phyloP scores from a whole-genome alignment of 2,113 vertebrate genomes.

The Cryptomyrus ogoouensis region DNA sequence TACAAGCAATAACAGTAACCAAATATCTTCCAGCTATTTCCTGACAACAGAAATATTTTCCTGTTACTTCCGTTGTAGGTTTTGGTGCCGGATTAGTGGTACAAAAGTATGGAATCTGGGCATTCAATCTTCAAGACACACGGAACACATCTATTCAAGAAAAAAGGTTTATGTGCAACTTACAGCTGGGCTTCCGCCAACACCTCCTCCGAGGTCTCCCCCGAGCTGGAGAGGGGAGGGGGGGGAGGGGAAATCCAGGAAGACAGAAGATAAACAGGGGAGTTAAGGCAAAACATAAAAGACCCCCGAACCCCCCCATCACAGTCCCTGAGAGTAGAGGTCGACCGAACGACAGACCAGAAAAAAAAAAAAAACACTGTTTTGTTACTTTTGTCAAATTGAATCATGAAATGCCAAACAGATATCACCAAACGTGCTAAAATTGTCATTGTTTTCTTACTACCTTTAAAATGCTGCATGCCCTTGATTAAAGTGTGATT shows the following conservation, averaged over 20 bases:
- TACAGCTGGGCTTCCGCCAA: slow-evolving; percentile 99
- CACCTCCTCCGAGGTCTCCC: slow-evolving; percentile 98
- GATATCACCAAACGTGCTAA: background rate
- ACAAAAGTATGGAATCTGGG: background rate
- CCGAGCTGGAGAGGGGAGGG: slow-evolving; percentile 80
- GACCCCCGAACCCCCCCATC: background rate
- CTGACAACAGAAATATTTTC: background rate
- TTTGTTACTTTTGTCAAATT: background rate
- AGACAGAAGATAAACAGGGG: background rate
- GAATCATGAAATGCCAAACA: background rate
- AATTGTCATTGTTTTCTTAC: background rate
- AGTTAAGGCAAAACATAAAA: slow-evolving; percentile 21
- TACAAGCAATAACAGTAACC: background rate
- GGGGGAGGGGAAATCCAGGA: slow-evolving; percentile 40
- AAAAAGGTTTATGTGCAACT: slow-evolving; percentile 64
- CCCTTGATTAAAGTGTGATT: background rate
- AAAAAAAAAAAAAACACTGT: background rate
- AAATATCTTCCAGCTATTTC: background rate
- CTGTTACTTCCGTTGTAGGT: background rate
- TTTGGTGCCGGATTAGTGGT: background rate
- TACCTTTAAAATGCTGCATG: background rate
- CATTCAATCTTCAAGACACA: slow-evolving; percentile 13
- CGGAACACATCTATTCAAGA: slow-evolving; percentile 32
- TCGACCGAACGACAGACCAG: background rate
- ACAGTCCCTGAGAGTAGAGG: background rate